Conservation (phyloP, 1,140 invertebrate species). For the Chironomus tepperi region DNA sequence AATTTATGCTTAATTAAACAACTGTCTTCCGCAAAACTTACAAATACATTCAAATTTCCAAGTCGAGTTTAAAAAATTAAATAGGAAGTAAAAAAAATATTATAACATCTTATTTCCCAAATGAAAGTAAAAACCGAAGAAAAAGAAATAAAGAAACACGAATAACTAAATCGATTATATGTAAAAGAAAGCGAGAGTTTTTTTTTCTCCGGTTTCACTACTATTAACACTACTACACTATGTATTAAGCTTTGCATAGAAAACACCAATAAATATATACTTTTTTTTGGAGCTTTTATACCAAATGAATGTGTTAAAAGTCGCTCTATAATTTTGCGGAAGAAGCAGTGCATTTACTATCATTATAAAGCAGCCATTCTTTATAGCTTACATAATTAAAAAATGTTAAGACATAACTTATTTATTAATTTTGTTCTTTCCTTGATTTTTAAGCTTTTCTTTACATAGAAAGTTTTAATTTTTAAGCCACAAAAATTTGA, state of each 20-base stretch:
- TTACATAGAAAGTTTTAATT: no score
- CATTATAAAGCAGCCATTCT: no score
- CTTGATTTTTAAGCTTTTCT: no score
- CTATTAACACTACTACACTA: not conserved
- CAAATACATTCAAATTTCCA: not conserved
- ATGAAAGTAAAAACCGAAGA: not conserved
- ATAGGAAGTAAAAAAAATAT: constrained; percentile 23
- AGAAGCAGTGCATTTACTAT: no score
- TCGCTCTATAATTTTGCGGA: no score
- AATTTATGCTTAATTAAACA: constrained; percentile 14
- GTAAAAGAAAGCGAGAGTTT: constrained; percentile 23
- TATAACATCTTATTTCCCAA: constrained; percentile 19
- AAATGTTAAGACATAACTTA: no score
- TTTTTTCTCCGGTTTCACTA: constrained; percentile 5
- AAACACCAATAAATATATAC: not conserved
- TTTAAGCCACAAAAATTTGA: no score
- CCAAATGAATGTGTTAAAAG: no score
- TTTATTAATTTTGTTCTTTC: no score
- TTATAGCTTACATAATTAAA: no score
- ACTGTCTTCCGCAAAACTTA: constrained; percentile 3
- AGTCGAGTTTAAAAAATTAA: not conserved
- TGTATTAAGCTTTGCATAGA: constrained; percentile 2
- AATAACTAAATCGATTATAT: constrained; percentile 5
- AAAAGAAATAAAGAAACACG: not conserved
- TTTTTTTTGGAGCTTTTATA: no score